A percentile compares a stretch with the other conserved stretches of the same genome.
Evolutionary conservation across 2,888 invertebrate species (phyloP).

Genomic region (Eupithecia tripunctaria): DNA sequence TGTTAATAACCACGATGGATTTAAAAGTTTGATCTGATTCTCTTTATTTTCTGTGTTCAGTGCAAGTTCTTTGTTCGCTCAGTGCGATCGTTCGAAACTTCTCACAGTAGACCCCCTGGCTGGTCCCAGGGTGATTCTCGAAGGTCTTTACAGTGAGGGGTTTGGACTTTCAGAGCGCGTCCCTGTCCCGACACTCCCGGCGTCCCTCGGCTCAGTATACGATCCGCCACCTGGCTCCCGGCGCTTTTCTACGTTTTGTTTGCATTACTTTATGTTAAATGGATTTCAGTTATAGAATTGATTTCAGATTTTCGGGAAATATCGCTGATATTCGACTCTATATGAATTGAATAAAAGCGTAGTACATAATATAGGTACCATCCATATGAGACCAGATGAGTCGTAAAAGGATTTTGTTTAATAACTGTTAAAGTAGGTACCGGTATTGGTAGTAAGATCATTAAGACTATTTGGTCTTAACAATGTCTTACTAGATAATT

Average conservation of each 20-base stretch:
- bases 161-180: constrained; percentile 62
- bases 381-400: background rate
- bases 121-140: constrained; percentile 46
- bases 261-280: constrained; percentile 33
- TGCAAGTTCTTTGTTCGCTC: background rate
- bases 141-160: constrained; percentile 58
- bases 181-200: constrained; percentile 59
- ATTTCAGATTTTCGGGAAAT: background rate
- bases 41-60: background rate
- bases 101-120: background rate
- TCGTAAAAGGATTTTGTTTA: background rate
- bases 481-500: too few relatives aligned
- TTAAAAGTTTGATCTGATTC: background rate
- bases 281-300: constrained; percentile 18
- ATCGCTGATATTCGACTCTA: background rate
- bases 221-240: constrained; percentile 70
- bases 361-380: background rate
- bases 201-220: constrained; percentile 60
- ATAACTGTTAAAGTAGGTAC: too few relatives aligned
- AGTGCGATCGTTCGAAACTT: background rate
- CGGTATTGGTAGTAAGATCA: background rate
- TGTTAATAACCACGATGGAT: background rate
- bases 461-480: too few relatives aligned
- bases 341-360: background rate
- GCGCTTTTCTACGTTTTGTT: constrained; percentile 46